Conservation (phyloP, 2,113 vertebrate genomes). For the Mirounga angustirostris region DNA sequence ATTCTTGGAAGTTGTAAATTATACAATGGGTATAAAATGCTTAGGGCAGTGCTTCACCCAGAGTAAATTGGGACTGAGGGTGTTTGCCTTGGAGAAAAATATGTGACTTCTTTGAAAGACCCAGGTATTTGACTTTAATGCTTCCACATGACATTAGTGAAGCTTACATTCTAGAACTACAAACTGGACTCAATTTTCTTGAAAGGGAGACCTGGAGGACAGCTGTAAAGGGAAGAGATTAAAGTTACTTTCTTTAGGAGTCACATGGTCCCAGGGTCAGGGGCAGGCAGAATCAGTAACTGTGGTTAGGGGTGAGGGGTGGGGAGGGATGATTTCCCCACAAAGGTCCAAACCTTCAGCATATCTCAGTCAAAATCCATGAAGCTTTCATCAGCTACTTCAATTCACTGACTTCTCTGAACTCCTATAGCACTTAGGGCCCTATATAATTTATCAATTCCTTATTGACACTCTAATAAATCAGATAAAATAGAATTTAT, state of each 20-base stretch:
- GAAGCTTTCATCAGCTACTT: neutral
- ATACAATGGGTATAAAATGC: neutral
- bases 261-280: neutral
- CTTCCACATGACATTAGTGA: neutral
- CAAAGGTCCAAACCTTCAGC: neutral
- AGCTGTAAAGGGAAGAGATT: neutral
- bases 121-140: neutral
- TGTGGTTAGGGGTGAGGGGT: neutral
- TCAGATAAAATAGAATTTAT: slow-evolving; percentile 16
- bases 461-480: neutral
- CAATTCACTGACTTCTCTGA: neutral
- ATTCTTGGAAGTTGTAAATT: neutral
- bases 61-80: neutral
- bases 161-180: neutral
- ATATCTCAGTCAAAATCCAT: neutral
- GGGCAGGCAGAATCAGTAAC: neutral
- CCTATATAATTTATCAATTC: neutral
- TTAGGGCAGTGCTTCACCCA: neutral
- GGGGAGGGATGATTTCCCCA: neutral
- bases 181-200: neutral
- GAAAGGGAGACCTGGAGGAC: neutral
- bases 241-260: neutral
- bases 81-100: neutral
- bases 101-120: neutral
- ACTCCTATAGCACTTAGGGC: neutral